Base-by-base conservation (phyloP, 2,797 vertebrate genomes). In the Pipistrellus nathusii region DNA sequence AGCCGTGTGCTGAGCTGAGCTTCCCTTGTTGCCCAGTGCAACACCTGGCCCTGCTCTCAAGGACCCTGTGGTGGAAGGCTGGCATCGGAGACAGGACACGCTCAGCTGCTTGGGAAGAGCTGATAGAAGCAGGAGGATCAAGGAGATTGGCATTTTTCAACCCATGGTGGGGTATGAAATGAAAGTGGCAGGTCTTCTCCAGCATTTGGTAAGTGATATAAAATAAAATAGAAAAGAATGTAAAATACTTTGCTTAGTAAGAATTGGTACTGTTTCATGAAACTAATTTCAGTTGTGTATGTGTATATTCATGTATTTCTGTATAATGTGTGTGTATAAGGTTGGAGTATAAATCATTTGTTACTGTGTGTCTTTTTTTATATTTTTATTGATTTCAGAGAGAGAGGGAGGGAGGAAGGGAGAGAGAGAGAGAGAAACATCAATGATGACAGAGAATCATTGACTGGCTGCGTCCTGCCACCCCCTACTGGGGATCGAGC, bases 261-360 rank as follows among this genome's bases (percentile, higher is more conserved):
- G 59, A 46, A 57, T 13, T 51, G 35, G 21, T 11, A 6, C 2
- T 10, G 0, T 53, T 15, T 46, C 81, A 13, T 2, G 15, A 73
- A 62, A 71, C 13, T 30, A 4, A 3, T 20, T 51, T n/a, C 3
- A 2, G 23, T 1, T 21, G 32, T 0, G 4, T 41, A 12, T 7
- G 14, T 55, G 27, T 30, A 35, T 53, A 20, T n/a, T 11, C 0
- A 0, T 30, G 72, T 23, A 4, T 17, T 5, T 62, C 32, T 32
- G 13, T 27, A 2, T n/a, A 0, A 2, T 21, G 20, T n/a, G 18
- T 69, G 41, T 35, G 44, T 6, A 46, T 8, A 25, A 32, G 32
- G 55, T 3, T 68, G 72, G 5, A 32, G 21, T 2, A 44, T 20
- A 66, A 71, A 30, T 38, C 13, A 0, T 17, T 69, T 14, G 59